Evolutionary conservation across 2,797 vertebrate species (phyloP), one percentile per base, ranked within the genome.

Genomic region (Syncerus caffer): DNA sequence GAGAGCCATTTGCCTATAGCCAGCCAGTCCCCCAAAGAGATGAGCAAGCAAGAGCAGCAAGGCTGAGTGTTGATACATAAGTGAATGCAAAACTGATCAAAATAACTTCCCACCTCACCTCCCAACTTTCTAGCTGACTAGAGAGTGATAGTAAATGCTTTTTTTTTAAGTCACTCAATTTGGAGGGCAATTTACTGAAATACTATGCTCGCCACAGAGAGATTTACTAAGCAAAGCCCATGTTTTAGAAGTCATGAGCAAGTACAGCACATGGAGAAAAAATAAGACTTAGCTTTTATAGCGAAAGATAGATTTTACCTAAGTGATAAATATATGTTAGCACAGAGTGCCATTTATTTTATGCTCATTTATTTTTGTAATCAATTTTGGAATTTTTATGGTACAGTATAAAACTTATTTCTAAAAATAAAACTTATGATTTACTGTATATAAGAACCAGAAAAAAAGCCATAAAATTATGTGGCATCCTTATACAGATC

Each of bases 301-400:
- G 74, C 8, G 82, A 85, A 57, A 47, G 34, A 89, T 14, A 42
- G 74, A 29, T 79, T 95, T 97, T 93, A 85, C 1, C 34, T 74
- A 74, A 76, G 4, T 58, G 29, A 29, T n/a, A 89, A 90, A 45
- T 29, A 80, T 57, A 82, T 42, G 0, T 76, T 82, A 90, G 78
- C 7, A 85, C 9, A 84, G 51, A 67, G 7, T 55, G 9, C 67
- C 34, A 94, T 85, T 94, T 93, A 82, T 83, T 51, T 62, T 51
- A 67, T 76, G 25, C 11, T 95, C 6, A 87, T n/a, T 83, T 58
- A 82, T 51, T 87, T 74, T 74, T 74, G 29, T 74, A 85, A 80
- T 47, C 45, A 89, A 82, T 53, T 88, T 96, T 82, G 25, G 42
- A 85, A 71, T 89, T 95, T 93, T 96, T 92, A 96, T 92, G 64